Evolutionary conservation across 2,888 invertebrate genomes (phyloP).

Genomic region (Carpatolechia fugitivella): DNA sequence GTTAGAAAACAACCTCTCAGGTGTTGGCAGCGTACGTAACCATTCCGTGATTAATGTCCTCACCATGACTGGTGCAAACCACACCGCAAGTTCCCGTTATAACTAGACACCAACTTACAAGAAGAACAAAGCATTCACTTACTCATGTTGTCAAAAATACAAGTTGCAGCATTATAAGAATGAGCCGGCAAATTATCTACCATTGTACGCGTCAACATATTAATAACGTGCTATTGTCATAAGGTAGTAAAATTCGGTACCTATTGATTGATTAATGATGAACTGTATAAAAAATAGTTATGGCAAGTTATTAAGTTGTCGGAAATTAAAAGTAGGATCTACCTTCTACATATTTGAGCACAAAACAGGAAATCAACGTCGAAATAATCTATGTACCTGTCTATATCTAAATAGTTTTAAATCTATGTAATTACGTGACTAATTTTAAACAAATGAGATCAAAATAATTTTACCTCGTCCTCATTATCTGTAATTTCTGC

Average conservation of each 20-base stretch:
- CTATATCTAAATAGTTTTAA: too few relatives aligned
- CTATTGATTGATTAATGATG: too few relatives aligned
- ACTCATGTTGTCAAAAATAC: conserved; percentile 12
- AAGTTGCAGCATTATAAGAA: background rate
- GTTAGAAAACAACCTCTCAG: conserved; percentile 62
- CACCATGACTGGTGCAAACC: conserved; percentile 55
- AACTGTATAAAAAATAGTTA: background rate
- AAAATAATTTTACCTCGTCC: background rate
- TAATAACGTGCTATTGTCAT: too few relatives aligned
- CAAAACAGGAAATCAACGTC: background rate
- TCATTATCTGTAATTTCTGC: conserved; percentile 22
- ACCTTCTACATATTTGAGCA: background rate
- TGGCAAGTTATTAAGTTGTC: background rate
- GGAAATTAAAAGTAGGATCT: background rate
- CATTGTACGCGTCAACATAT: too few relatives aligned
- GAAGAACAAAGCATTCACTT: background rate
- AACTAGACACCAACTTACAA: conserved; percentile 5
- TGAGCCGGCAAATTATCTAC: background rate
- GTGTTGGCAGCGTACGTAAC: conserved; percentile 57
- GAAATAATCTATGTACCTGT: too few relatives aligned
- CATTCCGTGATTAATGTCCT: conserved; percentile 68
- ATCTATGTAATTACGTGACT: too few relatives aligned
- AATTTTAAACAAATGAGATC: too few relatives aligned
- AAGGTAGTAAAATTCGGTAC: too few relatives aligned
- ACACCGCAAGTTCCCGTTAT: conserved; percentile 36